A percentile compares a stretch with the other conserved stretches of the same genome.
phyloP scores from a whole-genome alignment of 2,888 invertebrate genomes.

The Tetramorium bicarinatum region DNA sequence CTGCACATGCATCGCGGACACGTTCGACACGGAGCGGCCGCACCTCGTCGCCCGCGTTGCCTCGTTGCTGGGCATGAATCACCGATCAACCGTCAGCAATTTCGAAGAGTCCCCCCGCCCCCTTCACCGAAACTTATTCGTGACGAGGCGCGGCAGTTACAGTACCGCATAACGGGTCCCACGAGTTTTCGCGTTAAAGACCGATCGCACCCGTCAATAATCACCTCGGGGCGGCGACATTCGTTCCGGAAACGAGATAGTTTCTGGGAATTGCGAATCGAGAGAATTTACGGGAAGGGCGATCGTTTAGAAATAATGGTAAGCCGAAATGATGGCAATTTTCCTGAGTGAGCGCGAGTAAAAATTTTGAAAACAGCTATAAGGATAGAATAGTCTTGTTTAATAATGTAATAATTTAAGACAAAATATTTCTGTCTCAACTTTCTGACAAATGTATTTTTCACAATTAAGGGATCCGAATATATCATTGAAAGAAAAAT shows the following conservation, averaged over 20 bases:
- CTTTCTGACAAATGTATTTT: neutral
- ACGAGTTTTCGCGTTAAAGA: slow-evolving; percentile 69
- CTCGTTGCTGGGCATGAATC: slow-evolving; percentile 77
- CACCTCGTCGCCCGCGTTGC: slow-evolving; percentile 40
- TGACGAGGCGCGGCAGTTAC: slow-evolving; percentile 69
- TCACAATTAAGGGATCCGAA: neutral
- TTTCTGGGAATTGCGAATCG: slow-evolving; percentile 3
- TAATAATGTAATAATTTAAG: neutral
- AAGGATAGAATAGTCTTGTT: neutral
- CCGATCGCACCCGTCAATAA: slow-evolving; percentile 75
- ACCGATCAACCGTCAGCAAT: slow-evolving; percentile 81
- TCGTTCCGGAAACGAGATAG: slow-evolving; percentile 41
- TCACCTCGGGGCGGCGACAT: slow-evolving; percentile 56
- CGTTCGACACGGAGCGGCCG: slow-evolving; percentile 27
- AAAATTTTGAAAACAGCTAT: neutral
- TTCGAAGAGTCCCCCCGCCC: slow-evolving; percentile 47
- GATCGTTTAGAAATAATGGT: neutral
- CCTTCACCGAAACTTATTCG: slow-evolving; percentile 30
- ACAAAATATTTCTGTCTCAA: neutral
- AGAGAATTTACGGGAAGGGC: neutral
- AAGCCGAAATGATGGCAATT: neutral
- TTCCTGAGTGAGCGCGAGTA: neutral
- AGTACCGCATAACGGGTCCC: slow-evolving; percentile 72
- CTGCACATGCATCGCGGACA: slow-evolving; percentile 32
- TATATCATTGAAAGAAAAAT: no score